These are phyloP conservation scores for Drosophila neocordata DNA, from an alignment of 1,140 invertebrate genomes.

Conservation along the genomic window DNA sequence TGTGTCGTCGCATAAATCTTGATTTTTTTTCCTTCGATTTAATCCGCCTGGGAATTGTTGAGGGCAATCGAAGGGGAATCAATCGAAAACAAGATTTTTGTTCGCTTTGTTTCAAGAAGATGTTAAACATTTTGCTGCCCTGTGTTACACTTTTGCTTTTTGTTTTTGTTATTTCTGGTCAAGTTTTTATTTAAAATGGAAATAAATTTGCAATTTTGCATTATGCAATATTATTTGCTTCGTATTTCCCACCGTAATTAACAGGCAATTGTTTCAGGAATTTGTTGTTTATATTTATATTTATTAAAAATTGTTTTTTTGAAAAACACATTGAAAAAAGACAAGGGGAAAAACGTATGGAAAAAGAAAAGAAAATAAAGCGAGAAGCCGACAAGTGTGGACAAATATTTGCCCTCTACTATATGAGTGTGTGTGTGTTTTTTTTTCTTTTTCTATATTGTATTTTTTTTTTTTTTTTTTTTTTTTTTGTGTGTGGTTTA, in stretches of 20 bases:
- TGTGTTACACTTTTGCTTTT: constrained; percentile 47
- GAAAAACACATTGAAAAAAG: constrained; percentile 40
- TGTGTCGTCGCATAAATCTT: constrained; percentile 68
- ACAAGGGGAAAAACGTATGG: constrained; percentile 43
- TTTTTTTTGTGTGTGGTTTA: constrained; percentile 57
- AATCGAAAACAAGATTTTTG: constrained; percentile 8
- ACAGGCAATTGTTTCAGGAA: constrained; percentile 49
- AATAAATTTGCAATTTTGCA: constrained; percentile 6
- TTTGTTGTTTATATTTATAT: constrained; percentile 14
- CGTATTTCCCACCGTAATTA: constrained; percentile 63
- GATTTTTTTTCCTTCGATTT: constrained; percentile 50
- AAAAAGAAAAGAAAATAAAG: constrained; percentile 49
- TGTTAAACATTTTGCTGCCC: constrained; percentile 33
- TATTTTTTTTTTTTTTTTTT: constrained; percentile 14
- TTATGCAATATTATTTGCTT: constrained; percentile 57
- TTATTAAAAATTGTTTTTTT: constrained; percentile 13
- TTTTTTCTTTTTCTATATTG: constrained; percentile 2
- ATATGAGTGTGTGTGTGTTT: constrained; percentile 34
- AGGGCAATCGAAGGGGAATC: constrained; percentile 43
- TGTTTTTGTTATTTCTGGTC: constrained; percentile 31
- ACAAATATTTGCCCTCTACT: constrained; percentile 71
- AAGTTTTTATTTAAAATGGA: constrained; percentile 8
- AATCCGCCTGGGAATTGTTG: constrained; percentile 73
- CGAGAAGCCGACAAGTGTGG: constrained; percentile 69
- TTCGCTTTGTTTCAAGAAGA: constrained; percentile 26